Evolutionary conservation across 2,888 invertebrate genomes (phyloP), one percentile per base, ranked within the genome.

Genomic region (Lasiommata megera): DNA sequence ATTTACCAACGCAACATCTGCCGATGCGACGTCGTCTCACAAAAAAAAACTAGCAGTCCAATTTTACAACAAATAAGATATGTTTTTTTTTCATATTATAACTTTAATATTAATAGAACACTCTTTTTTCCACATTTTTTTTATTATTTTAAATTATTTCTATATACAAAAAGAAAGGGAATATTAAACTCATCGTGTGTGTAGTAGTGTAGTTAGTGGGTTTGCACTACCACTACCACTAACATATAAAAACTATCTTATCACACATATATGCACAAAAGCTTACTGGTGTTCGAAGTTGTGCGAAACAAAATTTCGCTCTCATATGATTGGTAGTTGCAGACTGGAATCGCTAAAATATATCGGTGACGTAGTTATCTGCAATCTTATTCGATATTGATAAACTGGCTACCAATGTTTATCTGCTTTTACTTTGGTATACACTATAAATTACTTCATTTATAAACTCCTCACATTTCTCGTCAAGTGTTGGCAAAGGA

Each of bases 381-480:
- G 41, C 44, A 54, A 54, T 62, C 57, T 61, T 40, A 48, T 54
- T 63, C 69, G 64, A 72, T 68, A 71, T 58, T 55, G 75, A 77
- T 74, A 75, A 72, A 71, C 68, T 74, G 72, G 47, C 53, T 53
- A 56, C 51, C 55, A 52, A 50, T 56, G 53, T 56, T 55, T 64
- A 63, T 61, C 69, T 58, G 56, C 65, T 66, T 60, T 66, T 62
- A 63, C 64, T 56, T 58, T 3, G 9, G 11, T 3, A 3, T 34
- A 50, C 11, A 23, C 34, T 66, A 66, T 67, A 68, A 61, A 68
- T 65, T 57, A 58, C 58, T 54, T 48, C 50, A 51, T 50, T 40
- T 53, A 29, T 16, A 54, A 17, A 41, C 54, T 16, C 37, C 34
- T 31, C 31, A 37, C 56, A 64, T 63, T 61, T 44, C 46, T 54